Evolutionary conservation across 2,888 invertebrate genomes (phyloP).

Genomic region (Hyposoter dolosus): DNA sequence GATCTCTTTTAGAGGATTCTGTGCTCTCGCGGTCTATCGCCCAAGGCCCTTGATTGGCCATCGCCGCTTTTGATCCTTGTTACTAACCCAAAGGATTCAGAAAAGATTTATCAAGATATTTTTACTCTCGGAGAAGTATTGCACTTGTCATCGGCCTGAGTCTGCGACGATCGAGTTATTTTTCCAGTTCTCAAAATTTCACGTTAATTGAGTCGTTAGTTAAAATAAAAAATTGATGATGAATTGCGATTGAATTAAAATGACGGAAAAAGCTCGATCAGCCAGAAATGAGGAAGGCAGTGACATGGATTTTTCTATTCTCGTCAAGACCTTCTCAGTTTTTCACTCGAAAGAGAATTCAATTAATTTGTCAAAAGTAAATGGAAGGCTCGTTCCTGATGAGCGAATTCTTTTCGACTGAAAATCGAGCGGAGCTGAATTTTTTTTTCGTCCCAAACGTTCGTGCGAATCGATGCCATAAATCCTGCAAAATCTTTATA

Average conservation of each 20-base stretch:
- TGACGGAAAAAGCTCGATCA: background rate
- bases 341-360: background rate
- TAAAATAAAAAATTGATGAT: constrained; percentile 3
- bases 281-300: background rate
- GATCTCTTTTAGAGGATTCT: constrained; percentile 28
- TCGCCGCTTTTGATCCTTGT: constrained; percentile 59
- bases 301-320: background rate
- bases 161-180: constrained; percentile 1
- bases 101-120: constrained; percentile 49
- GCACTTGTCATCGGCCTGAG: constrained; percentile 59
- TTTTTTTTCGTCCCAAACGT: too few relatives aligned
- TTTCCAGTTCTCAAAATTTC: background rate
- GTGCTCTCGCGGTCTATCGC: constrained; percentile 48
- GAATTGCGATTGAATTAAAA: background rate
- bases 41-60: constrained; percentile 61
- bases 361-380: background rate
- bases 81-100: constrained; percentile 53
- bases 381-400: background rate
- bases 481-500: constrained; percentile 25
- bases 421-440: too few relatives aligned
- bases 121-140: background rate
- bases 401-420: too few relatives aligned
- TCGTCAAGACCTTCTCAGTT: background rate
- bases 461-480: background rate
- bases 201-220: background rate